Conservation (phyloP, 2,888 invertebrate species). For the Phaedon cochleariae region DNA sequence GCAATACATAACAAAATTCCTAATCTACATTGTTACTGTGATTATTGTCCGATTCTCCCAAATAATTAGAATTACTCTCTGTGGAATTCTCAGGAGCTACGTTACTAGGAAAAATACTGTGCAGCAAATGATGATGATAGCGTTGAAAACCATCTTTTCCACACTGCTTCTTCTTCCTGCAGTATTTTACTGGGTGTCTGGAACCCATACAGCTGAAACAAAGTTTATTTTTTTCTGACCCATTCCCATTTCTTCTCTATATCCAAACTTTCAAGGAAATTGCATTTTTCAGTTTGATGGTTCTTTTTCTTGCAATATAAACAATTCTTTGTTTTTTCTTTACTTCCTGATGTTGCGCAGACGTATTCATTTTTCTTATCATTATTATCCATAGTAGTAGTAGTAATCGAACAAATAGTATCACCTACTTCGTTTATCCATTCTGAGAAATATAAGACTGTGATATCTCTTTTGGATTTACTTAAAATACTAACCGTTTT, state of each 20-base stretch:
- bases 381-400: not conserved
- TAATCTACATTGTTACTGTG: not conserved
- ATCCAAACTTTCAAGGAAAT: not conserved
- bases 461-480: not conserved
- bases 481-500: not conserved
- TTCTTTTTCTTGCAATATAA: not conserved
- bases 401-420: not conserved
- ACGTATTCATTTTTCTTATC: not conserved
- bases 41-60: not conserved
- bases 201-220: not conserved
- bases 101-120: not conserved
- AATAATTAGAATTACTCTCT: not conserved
- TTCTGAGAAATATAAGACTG: slow-evolving; percentile 2
- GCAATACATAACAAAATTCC: slow-evolving; percentile 6
- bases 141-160: not conserved
- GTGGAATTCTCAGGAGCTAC: not conserved
- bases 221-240: not conserved
- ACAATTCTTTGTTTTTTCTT: not conserved
- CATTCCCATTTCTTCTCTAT: slow-evolving; percentile 3
- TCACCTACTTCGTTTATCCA: slow-evolving; percentile 3
- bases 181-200: not conserved
- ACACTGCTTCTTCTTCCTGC: not conserved
- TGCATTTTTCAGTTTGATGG: slow-evolving; percentile 5
- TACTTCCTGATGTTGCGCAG: not conserved
- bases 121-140: not conserved